Percentiles rank a stretch among this genome's conserved stretches.
These are phyloP conservation scores for Eurois occulta DNA, from an alignment of 2,888 invertebrate species.

Conservation along the genomic window DNA sequence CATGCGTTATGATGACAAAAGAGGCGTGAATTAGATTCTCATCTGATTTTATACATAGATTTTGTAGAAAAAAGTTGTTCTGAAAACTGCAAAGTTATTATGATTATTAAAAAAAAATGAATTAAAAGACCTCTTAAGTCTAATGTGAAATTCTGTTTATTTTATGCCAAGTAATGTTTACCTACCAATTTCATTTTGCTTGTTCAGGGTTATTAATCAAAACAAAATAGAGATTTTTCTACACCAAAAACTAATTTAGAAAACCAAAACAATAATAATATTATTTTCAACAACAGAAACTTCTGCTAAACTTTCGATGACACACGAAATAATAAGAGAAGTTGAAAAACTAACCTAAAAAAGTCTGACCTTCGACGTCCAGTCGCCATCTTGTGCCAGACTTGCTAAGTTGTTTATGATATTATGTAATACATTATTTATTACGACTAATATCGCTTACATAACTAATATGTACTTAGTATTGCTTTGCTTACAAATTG, in stretches of 20 bases:
- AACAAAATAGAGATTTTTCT: slow-evolving; percentile 2
- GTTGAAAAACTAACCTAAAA: slow-evolving; percentile 37
- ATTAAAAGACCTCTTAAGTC: background rate
- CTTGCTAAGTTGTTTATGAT: slow-evolving; percentile 48
- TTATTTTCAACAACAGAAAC: slow-evolving; percentile 10
- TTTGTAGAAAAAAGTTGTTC: background rate
- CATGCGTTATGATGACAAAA: slow-evolving; percentile 40
- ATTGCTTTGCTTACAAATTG: slow-evolving; percentile 31
- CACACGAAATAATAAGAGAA: slow-evolving; percentile 45
- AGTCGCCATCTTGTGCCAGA: slow-evolving; percentile 47
- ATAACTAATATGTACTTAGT: slow-evolving; percentile 31
- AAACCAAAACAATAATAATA: slow-evolving; percentile 27
- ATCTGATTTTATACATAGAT: slow-evolving; percentile 24
- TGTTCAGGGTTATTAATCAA: background rate
- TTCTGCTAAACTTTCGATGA: slow-evolving; percentile 27
- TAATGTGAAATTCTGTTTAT: background rate
- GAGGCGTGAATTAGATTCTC: slow-evolving; percentile 42
- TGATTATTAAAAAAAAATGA: slow-evolving; percentile 7
- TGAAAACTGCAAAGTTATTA: slow-evolving; percentile 3
- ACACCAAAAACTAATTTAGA: slow-evolving; percentile 14
- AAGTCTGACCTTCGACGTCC: slow-evolving; percentile 47
- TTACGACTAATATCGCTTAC: slow-evolving; percentile 37
- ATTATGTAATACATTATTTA: slow-evolving; percentile 44
- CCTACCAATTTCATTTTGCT: background rate
- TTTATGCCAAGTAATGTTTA: background rate